Base-by-base conservation (phyloP, 1,140 invertebrate genomes). In the Habropoda laboriosa region DNA sequence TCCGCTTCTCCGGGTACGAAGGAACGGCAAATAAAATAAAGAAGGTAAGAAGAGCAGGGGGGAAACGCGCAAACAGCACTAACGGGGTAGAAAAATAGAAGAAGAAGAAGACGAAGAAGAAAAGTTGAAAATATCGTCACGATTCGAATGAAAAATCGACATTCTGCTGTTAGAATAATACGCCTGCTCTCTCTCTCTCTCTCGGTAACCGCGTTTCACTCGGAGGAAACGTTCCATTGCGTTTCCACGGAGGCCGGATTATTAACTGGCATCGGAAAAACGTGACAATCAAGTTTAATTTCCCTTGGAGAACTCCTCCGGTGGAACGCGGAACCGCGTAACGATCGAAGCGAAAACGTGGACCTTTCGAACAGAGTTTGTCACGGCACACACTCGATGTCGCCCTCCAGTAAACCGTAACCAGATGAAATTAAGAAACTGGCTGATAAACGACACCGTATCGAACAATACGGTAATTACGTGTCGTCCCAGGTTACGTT, bases 361-460 rank as follows among this genome's bases (percentile, higher is more conserved):
- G 68, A n/a, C n/a, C n/a, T n/a, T 75, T 75, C 64, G 49, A 86
- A 55, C 73, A 86, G n/a, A n/a, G 85, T 75, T 86, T 86, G 76
- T n/a, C 75, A 45, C 18, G 67, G 66, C 71, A 80, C 74, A 85
- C 83, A 85, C 85, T 73, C 83, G 83, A 86, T 86, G 83, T 86
- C 85, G 83, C 85, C 60, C n/a, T n/a, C 71, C 67, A 67, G 73
- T 86, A 82, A 86, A 82, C 80, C 57, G 57, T 76, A 80, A 61
- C 73, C 49, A 76, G 68, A 57, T 49, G 51, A 66, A 84, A 85
- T 84, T 64, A 81, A 86, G 79, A 81, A 85, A 81, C 55, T n/a
- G 45, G 66, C 68, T 71, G 81, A 79, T 79, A 79, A 85, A 70
- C 77, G 81, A 80, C 55, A 67, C 55, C n/a, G 47, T 49, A 68